A percentile compares a stretch with the other conserved stretches of the same genome.
Evolutionary conservation across 2,888 invertebrate genomes (phyloP).

Genomic region (Lycia hirtaria): DNA sequence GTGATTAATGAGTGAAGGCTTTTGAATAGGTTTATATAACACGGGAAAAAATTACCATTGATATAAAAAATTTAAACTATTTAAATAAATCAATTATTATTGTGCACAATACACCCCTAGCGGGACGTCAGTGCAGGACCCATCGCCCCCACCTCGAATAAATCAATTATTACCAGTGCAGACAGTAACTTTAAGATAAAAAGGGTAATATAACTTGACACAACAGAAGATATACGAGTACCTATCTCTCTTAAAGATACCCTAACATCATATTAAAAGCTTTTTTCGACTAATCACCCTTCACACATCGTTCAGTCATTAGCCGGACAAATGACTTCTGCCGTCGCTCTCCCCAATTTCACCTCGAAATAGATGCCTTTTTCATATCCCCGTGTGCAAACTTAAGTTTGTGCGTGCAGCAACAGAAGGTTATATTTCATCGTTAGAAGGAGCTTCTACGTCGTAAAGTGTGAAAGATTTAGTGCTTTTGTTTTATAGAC

Average conservation of each 20-base stretch:
- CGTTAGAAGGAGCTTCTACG: constrained; percentile 48
- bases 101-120: too few relatives aligned
- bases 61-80: too few relatives aligned
- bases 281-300: constrained; percentile 39
- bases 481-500: constrained; percentile 40
- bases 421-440: constrained; percentile 44
- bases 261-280: constrained; percentile 37
- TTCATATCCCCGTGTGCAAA: constrained; percentile 24
- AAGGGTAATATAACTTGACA: not conserved
- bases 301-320: constrained; percentile 40
- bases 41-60: too few relatives aligned
- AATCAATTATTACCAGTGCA: too few relatives aligned
- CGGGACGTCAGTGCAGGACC: too few relatives aligned
- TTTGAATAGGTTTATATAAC: too few relatives aligned
- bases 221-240: not conserved
- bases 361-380: not conserved
- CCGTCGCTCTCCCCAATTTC: constrained; percentile 4
- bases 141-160: too few relatives aligned
- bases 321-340: constrained; percentile 21
- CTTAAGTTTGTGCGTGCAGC: constrained; percentile 36
- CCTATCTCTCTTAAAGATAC: not conserved
- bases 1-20: too few relatives aligned
- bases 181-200: not conserved
- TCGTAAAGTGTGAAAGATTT: constrained; percentile 51
- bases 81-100: too few relatives aligned